These are phyloP conservation scores for Lasiommata megera DNA, from an alignment of 2,888 invertebrate genomes.

Conservation along the genomic window DNA sequence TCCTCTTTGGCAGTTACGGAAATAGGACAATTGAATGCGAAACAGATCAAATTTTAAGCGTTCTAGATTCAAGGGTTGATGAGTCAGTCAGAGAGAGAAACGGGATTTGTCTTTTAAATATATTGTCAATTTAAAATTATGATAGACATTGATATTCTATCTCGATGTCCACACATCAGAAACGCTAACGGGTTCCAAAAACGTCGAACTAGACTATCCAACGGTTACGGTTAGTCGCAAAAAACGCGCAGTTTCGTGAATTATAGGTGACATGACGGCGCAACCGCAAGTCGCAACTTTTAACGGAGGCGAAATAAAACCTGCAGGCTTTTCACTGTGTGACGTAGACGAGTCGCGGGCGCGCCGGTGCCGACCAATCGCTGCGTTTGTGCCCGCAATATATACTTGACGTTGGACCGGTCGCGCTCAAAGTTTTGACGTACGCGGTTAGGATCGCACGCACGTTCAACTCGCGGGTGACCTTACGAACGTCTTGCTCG, in stretches of 20 bases:
- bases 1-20: too few relatives aligned
- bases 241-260: slow-evolving; percentile 31
- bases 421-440: slow-evolving; percentile 58
- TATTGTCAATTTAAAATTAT: too few relatives aligned
- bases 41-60: too few relatives aligned
- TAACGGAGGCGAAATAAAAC: slow-evolving; percentile 42
- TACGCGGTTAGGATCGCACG: slow-evolving; percentile 58
- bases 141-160: too few relatives aligned
- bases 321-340: slow-evolving; percentile 60
- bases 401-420: slow-evolving; percentile 57
- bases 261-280: slow-evolving; percentile 30
- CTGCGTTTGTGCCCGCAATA: slow-evolving; percentile 48
- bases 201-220: slow-evolving; percentile 28
- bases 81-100: too few relatives aligned
- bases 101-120: too few relatives aligned
- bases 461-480: slow-evolving; percentile 37
- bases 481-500: slow-evolving; percentile 31
- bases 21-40: too few relatives aligned
- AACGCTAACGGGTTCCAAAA: slow-evolving; percentile 20
- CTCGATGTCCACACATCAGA: not conserved
- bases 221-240: slow-evolving; percentile 22
- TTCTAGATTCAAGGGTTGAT: too few relatives aligned
- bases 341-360: slow-evolving; percentile 63
- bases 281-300: slow-evolving; percentile 31
- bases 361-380: slow-evolving; percentile 60